A percentile compares a stretch with the other conserved stretches of the same genome.
Conservation (phyloP, 1,140 invertebrate species). For the Whitmania pigra region DNA sequence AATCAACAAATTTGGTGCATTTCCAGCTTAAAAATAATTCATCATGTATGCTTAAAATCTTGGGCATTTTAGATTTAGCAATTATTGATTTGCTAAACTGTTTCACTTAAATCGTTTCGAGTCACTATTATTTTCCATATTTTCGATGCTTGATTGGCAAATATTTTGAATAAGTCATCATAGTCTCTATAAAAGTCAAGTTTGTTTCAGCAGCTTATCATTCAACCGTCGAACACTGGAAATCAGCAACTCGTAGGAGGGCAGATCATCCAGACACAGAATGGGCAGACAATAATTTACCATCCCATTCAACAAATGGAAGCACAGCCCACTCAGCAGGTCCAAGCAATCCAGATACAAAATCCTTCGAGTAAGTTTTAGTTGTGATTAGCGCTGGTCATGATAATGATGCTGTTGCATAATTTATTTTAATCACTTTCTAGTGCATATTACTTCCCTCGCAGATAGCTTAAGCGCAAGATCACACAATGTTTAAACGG, state of each 20-base stretch:
- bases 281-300: conserved; percentile 85
- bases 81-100: no score
- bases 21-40: no score
- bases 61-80: no score
- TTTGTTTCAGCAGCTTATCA: conserved; percentile 30
- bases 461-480: no score
- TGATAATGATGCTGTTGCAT: not conserved
- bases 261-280: conserved; percentile 67
- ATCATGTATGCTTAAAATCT: no score
- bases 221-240: conserved; percentile 36
- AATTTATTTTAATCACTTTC: not conserved
- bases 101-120: no score
- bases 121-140: no score
- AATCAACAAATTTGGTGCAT: no score
- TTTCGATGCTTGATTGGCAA: no score
- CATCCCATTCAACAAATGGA: conserved; percentile 51
- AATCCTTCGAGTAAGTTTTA: not conserved
- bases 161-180: no score
- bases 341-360: conserved; percentile 19
- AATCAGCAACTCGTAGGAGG: conserved; percentile 50
- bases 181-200: conserved; percentile 2
- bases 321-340: conserved; percentile 10
- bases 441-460: no score
- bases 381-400: not conserved
- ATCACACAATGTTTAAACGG: no score